Conservation (phyloP, 2,888 invertebrate genomes). For the Erebia ligea region DNA sequence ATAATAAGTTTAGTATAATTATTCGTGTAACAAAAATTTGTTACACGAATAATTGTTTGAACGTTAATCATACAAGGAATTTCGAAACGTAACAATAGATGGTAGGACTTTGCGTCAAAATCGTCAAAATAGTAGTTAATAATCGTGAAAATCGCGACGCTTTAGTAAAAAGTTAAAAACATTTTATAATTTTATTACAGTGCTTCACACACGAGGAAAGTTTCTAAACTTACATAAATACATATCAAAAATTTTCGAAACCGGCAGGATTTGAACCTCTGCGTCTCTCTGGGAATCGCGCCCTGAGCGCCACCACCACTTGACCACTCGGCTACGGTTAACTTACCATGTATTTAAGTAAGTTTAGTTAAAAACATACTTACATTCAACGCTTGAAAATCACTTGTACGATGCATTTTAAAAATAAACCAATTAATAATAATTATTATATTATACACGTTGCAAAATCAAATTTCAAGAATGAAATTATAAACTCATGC, state of each 20-base stretch:
- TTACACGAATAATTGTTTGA: slow-evolving; percentile 10
- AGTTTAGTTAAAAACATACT: too few species aligned
- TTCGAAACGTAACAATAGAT: slow-evolving; percentile 1
- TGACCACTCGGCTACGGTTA: too few species aligned
- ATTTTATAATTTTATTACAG: too few species aligned
- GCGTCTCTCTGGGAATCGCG: too few species aligned
- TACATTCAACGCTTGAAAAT: not conserved
- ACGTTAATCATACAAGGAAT: slow-evolving; percentile 1
- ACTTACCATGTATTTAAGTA: too few species aligned
- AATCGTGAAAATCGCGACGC: not conserved
- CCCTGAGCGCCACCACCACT: too few species aligned
- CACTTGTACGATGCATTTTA: not conserved
- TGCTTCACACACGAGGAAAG: too few species aligned
- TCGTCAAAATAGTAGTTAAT: not conserved
- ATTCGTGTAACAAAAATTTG: too few species aligned
- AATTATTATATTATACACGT: not conserved
- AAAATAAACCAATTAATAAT: not conserved
- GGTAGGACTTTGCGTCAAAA: not conserved
- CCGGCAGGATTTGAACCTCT: too few species aligned
- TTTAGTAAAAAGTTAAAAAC: not conserved
- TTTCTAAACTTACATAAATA: too few species aligned
- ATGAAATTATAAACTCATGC: slow-evolving; percentile 6
- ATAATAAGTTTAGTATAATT: too few species aligned
- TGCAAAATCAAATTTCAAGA: not conserved
- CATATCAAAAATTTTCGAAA: too few species aligned